A percentile compares a stretch with the other conserved stretches of the same genome.
Conservation (phyloP, 2,797 vertebrate species). For the Mastacembelus armatus region DNA sequence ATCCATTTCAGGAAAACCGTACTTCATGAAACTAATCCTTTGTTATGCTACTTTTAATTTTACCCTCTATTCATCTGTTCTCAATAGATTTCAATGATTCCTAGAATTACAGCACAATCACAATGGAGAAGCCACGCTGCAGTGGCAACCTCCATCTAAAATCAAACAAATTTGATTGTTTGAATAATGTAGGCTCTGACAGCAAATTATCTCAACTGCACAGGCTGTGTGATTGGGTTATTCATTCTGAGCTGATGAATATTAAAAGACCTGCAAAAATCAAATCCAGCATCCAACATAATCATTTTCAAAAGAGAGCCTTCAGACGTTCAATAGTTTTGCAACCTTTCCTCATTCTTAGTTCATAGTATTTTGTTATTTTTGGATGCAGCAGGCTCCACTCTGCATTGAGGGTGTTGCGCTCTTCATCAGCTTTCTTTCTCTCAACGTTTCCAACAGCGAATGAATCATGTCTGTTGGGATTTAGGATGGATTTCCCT, state of each 20-base stretch:
- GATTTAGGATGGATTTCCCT: constrained; percentile 9
- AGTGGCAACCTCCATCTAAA: constrained; percentile 1
- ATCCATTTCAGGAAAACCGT: constrained; percentile 43
- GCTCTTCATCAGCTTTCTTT: neutral
- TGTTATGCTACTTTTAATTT: constrained; percentile 53
- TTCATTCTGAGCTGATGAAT: neutral
- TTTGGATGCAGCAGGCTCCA: neutral
- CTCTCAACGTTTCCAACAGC: neutral
- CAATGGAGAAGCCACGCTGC: constrained; percentile 7
- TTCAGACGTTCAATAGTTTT: neutral
- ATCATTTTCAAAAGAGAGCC: too few species aligned
- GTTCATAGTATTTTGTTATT: neutral
- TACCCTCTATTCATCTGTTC: constrained; percentile 43
- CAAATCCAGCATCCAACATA: neutral
- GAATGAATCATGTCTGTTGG: neutral
- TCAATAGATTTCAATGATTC: constrained; percentile 44
- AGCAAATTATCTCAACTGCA: neutral
- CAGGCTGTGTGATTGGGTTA: neutral
- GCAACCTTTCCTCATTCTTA: neutral
- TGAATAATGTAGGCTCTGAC: constrained; percentile 1
- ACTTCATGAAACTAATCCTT: constrained; percentile 49
- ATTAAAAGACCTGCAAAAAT: neutral
- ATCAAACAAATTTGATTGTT: neutral
- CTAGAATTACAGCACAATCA: constrained; percentile 48
- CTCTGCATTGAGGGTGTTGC: neutral